Evolutionary conservation across 2,888 invertebrate species (phyloP), one percentile per base, ranked within the genome.

Genomic region (Alviniconcha strummeri): DNA sequence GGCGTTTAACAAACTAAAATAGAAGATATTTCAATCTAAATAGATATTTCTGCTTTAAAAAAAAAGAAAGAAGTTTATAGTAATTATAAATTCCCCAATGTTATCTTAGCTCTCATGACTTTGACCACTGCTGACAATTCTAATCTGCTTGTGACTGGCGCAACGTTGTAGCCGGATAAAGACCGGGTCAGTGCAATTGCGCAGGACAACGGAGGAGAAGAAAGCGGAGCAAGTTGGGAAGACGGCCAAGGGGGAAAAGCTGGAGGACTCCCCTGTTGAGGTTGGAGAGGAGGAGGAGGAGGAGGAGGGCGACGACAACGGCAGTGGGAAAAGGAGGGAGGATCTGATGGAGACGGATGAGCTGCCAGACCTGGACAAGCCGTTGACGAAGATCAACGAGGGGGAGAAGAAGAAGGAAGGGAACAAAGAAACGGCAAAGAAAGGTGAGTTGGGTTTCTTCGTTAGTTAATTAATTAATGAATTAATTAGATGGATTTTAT

Each of bases 331-430:
- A 52, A 69, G 64, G 60, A 60, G 67, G 57, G 56, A 13, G 17
- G 74, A 60, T 13, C 52, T 79, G 15, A 76, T 83, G 82, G 84
- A 83, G 0, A 76, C 56, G 5, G 85, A 82, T 55, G 87, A 86
- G 57, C 81, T 85, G 56, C 84, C 86, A n/a, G 87, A 85, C 71
- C 77, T 86, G 36, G 85, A 84, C 64, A 83, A 78, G 5, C 85
- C 82, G 36, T 54, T 52, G 52, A 36, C n/a, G 67, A 83, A 71
- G 75, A 36, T 36, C 36, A 3, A 36, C 36, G 36, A 19, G 79
- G 36, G 11, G 71, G 83, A 83, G 72, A 60, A 79, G 36, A 83
- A 81, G 64, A 15, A 55, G 56, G 64, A n/a, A 75, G 75, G 56
- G 36, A 81, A 60, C 19, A 52, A 17, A 60, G 64, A 79, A 19